Evolutionary conservation across 1,140 invertebrate species (phyloP), one percentile per base, ranked within the genome.

Genomic region (Homarus americanus): DNA sequence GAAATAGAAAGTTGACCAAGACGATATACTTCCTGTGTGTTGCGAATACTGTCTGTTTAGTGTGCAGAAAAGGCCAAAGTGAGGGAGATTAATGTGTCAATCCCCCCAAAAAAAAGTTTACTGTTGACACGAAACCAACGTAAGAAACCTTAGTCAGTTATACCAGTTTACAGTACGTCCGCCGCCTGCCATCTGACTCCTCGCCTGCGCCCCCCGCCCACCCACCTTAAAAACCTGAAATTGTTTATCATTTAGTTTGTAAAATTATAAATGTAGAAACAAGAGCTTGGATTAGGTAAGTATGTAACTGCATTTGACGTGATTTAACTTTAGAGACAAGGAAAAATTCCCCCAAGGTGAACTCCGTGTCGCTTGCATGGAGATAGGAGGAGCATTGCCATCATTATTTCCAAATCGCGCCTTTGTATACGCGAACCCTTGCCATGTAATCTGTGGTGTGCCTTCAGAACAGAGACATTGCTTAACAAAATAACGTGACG

Each of bases 1-100:
- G 38, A 34, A 53, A 5, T 78, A 53, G 78, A 80, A 80, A 80
- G 78, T 53, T 80, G 40, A 44, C 15, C 58, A 28, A 28, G 78
- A 49, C 34, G 75, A 10, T 20, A 53, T 53, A 80, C 41, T 80
- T 80, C 78, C 78, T 80, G 10, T 28, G 76, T 79, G 40, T 32
- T 10, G 32, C 41, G 53, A 80, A 53, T 80, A 24, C 2, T 53
- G 41, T 32, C 40, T 80, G 58, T 24, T 63, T 20, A 63, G 58
- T 63, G 24, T 63, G 58, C 20, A 20, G 58, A 4, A 20, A 63
- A 63, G 15, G 1, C 58, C 20, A 4, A 24, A 63, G 58, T 63
- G 58, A 20, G 58, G 44, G 15, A 63, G 24, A 24, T 63, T 17
- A 24, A 5, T 63, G 58, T 63, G 44, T n/a, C 44, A 49, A 63